These are phyloP conservation scores for Nymphalis urticae DNA, from an alignment of 2,888 invertebrate species.

Conservation along the genomic window DNA sequence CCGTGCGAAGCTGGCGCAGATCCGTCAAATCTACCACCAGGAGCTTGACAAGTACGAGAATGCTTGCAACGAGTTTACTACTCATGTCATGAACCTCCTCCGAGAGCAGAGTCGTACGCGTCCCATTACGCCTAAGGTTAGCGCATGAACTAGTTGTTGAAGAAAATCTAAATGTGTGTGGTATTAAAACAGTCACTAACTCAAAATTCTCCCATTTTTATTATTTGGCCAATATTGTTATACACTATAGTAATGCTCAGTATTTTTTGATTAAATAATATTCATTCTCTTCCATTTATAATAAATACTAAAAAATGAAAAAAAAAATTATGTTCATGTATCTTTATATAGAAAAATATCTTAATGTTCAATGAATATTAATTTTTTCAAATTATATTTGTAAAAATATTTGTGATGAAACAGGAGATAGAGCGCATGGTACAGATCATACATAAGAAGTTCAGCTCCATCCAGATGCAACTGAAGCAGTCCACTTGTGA, in stretches of 20 bases:
- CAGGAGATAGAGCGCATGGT: slow-evolving; percentile 99
- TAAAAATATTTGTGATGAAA: not conserved
- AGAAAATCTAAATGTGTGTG: no score
- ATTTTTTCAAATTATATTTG: not conserved
- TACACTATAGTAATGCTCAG: no score
- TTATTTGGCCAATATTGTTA: no score
- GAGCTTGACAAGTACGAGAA: slow-evolving; percentile 99
- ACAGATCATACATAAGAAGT: slow-evolving; percentile 98
- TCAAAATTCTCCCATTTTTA: no score
- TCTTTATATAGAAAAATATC: no score
- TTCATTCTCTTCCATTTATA: no score
- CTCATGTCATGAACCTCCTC: slow-evolving; percentile 99
- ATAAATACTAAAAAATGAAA: no score
- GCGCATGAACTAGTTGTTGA: not conserved
- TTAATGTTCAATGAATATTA: no score
- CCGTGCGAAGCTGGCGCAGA: slow-evolving; percentile 98
- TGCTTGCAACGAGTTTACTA: slow-evolving; percentile 99
- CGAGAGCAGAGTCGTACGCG: slow-evolving; percentile 98
- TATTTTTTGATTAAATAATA: no score
- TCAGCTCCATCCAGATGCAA: slow-evolving; percentile 98
- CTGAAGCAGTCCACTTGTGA: slow-evolving; percentile 99
- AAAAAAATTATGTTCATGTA: no score
- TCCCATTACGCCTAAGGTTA: slow-evolving; percentile 95
- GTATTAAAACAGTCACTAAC: no score
- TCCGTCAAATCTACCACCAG: slow-evolving; percentile 99